A percentile compares a stretch with the other conserved stretches of the same genome.
Conservation (phyloP, 2,113 vertebrate species). For the Trichechus manatus region DNA sequence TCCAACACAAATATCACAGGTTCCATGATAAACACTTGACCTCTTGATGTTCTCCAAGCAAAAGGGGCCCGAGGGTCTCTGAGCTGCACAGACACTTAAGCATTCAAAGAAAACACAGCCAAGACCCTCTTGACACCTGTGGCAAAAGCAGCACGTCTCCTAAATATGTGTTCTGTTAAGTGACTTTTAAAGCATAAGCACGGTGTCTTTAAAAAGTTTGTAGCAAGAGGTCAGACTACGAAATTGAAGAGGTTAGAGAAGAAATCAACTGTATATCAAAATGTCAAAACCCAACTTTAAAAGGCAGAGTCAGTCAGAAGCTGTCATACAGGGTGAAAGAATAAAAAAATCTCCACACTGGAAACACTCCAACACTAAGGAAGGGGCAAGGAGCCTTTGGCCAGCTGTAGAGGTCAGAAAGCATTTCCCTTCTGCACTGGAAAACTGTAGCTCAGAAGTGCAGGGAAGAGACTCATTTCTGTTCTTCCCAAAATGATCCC, state of each 20-base stretch:
- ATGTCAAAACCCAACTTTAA: conserved; percentile 62
- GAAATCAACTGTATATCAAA: conserved; percentile 65
- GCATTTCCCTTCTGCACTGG: background rate
- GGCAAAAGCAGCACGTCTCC: background rate
- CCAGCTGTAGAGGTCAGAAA: background rate
- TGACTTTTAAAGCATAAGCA: conserved; percentile 57
- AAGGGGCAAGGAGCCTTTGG: background rate
- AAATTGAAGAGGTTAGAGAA: conserved; percentile 59
- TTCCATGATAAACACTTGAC: background rate
- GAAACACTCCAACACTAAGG: background rate
- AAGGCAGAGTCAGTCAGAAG: conserved; percentile 51
- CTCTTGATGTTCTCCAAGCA: background rate
- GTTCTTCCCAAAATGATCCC: background rate
- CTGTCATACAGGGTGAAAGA: background rate
- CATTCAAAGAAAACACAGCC: background rate
- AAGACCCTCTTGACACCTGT: conserved; percentile 29
- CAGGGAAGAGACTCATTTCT: background rate
- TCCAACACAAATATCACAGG: conserved; percentile 14
- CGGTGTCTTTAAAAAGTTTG: conserved; percentile 50
- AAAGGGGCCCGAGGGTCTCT: background rate
- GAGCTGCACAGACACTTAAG: background rate
- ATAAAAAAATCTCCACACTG: background rate
- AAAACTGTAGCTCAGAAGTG: conserved; percentile 33
- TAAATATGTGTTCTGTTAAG: conserved; percentile 41
- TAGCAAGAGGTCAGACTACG: conserved; percentile 60